Evolutionary conservation across 1,140 invertebrate species (phyloP), one percentile per base, ranked within the genome.

Genomic region (Caenorhabditis briggsae): DNA sequence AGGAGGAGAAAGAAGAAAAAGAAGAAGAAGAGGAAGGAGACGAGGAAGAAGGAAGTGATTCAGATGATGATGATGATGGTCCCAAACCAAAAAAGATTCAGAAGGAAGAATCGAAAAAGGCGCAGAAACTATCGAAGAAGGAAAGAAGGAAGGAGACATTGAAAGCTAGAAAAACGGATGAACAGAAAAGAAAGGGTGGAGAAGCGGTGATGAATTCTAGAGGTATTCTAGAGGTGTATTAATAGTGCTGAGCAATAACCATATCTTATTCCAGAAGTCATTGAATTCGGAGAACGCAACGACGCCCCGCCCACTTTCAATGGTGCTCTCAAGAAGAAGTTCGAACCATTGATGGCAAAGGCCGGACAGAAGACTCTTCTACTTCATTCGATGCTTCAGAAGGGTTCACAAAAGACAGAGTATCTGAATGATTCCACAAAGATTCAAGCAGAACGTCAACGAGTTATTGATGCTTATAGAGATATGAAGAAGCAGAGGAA

Each of bases 241-340:
- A 48, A 48, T 23, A 5, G 11, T 82, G 23, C 25, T 5, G 9
- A 82, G 18, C 25, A 33, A 18, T 16, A 55, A 25, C 18, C 0
- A 18, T 20, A 78, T 85, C 12, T 50, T 18, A 12, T 85, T 85
- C 12, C 74, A 85, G 84, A 85, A 85, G 41, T 85, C 1, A 56
- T 85, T 23, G 65, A 82, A n/a, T 85, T 85, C 65, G 84, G 84
- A 12, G 84, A 85, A 74, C 84, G 84, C 11, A 48, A 85, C 74
- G 84, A 85, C 50, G 84, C 84, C 11, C 84, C 84, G 9, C 84
- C 84, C 14, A 53, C 50, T 23, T 85, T 85, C 50, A 23, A 20
- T 5, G 84, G 84, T 50, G 25, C 8, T 20, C 64, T 85, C 16
- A 85, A 85, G 55, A 48, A 58, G 48, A 85, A 78, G 46, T 70